phyloP scores from a whole-genome alignment of 92 coral and sea anemone genomes.

The Plumapathes pennacea region DNA sequence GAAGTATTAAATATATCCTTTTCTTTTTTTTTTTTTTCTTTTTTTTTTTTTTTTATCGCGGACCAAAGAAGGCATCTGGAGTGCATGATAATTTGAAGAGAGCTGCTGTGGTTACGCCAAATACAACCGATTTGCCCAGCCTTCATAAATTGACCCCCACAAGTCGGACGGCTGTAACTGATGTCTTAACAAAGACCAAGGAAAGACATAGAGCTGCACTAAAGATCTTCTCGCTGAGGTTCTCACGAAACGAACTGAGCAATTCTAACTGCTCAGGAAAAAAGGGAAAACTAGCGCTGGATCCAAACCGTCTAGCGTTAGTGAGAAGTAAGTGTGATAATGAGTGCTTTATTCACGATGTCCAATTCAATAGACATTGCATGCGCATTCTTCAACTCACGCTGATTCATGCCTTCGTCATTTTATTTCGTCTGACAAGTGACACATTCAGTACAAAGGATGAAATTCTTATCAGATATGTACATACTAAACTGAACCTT shows the following conservation, averaged over 20 bases:
- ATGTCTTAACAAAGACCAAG: neutral
- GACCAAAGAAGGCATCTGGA: no score
- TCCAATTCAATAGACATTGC: neutral
- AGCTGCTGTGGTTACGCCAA: no score
- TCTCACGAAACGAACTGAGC: neutral
- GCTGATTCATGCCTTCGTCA: no score
- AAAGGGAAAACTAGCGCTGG: neutral
- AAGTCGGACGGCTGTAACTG: neutral
- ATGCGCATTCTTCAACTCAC: no score
- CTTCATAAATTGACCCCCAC: neutral
- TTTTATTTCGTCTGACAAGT: no score
- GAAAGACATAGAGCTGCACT: neutral
- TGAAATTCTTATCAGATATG: neutral
- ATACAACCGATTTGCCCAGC: neutral
- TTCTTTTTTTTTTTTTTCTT: no score
- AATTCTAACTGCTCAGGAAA: neutral
- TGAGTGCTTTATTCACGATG: neutral
- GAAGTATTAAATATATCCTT: no score
- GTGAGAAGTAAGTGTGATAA: neutral
- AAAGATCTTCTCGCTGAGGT: neutral
- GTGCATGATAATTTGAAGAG: no score
- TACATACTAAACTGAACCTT: neutral
- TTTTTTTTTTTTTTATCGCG: no score
- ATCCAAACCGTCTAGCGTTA: neutral
- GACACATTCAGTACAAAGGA: no score